Conservation (phyloP, 2,888 invertebrate species). For the Protula sp. region DNA sequence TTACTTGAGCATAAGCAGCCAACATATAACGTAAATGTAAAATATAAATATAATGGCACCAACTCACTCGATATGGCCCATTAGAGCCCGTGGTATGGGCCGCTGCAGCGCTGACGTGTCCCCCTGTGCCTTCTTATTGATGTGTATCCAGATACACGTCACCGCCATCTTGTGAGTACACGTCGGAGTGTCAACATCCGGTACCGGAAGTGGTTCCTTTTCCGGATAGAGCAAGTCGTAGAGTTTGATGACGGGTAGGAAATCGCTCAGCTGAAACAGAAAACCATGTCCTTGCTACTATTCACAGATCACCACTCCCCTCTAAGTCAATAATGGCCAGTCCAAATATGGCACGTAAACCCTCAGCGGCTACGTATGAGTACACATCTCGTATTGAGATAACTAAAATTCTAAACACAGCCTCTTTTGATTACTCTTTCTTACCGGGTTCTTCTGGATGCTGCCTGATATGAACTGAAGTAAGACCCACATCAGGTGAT, state of each 20-base stretch:
- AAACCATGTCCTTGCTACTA: no score
- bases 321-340: no score
- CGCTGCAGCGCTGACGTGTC: conserved; percentile 72
- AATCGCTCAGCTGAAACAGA: conserved; percentile 66
- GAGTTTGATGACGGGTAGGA: conserved; percentile 80
- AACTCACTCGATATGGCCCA: conserved; percentile 54
- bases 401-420: no score
- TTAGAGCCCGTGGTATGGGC: conserved; percentile 74
- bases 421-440: no score
- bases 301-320: no score
- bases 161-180: conserved; percentile 89
- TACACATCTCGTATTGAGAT: no score
- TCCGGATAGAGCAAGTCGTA: conserved; percentile 91
- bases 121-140: conserved; percentile 80
- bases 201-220: conserved; percentile 77
- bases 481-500: conserved; percentile 98
- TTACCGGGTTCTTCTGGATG: conserved; percentile 84
- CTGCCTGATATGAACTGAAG: conserved; percentile 95
- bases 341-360: no score
- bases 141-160: conserved; percentile 93
- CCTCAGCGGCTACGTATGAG: no score
- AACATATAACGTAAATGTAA: no score
- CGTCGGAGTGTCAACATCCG: conserved; percentile 79
- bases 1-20: no score
- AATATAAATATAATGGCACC: no score